Percentiles rank a stretch among this genome's conserved stretches.
phyloP scores from a whole-genome alignment of 2,113 vertebrate genomes.

The Aldabrachelys gigantea region DNA sequence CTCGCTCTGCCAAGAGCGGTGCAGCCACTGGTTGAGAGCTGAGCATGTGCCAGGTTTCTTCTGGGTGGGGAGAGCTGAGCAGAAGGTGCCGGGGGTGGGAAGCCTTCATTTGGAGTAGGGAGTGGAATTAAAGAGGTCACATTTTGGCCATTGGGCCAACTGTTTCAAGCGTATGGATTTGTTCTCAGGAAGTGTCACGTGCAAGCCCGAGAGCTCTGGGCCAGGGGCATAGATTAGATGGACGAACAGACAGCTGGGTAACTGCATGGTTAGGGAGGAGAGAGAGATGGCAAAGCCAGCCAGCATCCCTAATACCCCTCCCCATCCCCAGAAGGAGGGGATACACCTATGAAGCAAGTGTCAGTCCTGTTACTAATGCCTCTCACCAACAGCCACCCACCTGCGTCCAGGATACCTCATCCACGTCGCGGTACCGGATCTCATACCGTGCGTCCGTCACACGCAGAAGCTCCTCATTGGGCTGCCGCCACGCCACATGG shows the following conservation, averaged over 20 bases:
- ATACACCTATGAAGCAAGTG: too few species aligned
- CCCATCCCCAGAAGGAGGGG: not conserved
- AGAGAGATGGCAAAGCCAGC: not conserved
- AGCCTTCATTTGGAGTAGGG: too few species aligned
- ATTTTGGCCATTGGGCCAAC: too few species aligned
- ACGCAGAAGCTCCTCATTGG: not conserved
- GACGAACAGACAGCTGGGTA: not conserved
- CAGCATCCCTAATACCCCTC: not conserved
- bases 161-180: too few species aligned
- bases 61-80: too few species aligned
- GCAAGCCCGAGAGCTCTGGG: not conserved
- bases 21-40: not conserved
- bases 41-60: too few species aligned
- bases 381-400: not conserved
- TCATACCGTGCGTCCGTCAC: not conserved
- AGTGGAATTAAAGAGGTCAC: too few species aligned
- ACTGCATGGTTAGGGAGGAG: not conserved
- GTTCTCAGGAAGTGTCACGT: too few species aligned
- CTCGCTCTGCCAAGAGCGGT: rapidly evolving
- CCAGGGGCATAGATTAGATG: not conserved
- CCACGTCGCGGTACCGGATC: not conserved
- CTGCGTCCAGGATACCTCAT: not conserved
- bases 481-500: not conserved
- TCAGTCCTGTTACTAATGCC: not conserved
- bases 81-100: too few species aligned